Conservation (phyloP, 2,113 vertebrate species). For the Python bivittatus region DNA sequence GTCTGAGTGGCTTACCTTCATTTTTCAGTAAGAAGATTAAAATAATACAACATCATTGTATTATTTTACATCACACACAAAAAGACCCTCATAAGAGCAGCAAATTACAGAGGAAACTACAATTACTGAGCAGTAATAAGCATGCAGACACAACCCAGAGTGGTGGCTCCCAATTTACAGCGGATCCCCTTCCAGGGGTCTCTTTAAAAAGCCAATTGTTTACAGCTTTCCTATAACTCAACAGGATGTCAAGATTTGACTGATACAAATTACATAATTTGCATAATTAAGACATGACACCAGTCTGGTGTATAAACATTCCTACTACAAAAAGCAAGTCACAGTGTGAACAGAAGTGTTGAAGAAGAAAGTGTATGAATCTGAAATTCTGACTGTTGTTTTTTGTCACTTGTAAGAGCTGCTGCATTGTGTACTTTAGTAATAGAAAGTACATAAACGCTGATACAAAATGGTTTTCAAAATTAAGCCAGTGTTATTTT, state of each 20-base stretch:
- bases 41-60: neutral
- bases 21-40: neutral
- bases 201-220: neutral
- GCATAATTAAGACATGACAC: neutral
- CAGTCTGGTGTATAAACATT: neutral
- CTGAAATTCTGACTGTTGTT: neutral
- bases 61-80: neutral
- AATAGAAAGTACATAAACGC: neutral
- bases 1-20: neutral
- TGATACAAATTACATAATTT: neutral
- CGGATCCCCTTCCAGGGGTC: neutral
- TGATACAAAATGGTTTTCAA: constrained; percentile 1
- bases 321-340: neutral
- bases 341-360: neutral
- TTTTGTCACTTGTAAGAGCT: neutral
- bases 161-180: neutral
- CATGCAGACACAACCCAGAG: neutral
- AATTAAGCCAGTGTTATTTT: neutral
- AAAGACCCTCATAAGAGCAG: neutral
- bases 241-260: neutral
- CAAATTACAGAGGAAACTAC: neutral
- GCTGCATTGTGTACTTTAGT: rapidly evolving
- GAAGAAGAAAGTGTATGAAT: neutral
- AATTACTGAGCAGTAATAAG: neutral
- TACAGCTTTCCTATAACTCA: neutral